Evolutionary conservation across 1,140 invertebrate genomes (phyloP), one percentile per base, ranked within the genome.

Genomic region (Atopsyche davidsoni): DNA sequence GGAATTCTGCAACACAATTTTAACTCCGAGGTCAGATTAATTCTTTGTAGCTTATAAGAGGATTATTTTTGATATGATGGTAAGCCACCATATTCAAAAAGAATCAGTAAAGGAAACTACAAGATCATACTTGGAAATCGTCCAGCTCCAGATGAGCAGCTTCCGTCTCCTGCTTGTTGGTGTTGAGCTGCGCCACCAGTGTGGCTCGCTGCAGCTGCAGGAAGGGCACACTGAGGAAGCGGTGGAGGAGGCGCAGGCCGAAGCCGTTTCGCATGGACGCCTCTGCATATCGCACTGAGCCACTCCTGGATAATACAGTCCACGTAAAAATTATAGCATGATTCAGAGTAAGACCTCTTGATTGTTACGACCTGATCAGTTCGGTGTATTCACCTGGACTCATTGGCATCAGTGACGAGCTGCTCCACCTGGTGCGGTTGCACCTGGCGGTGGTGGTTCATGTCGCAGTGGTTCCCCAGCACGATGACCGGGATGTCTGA

Each of bases 211-310:
- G 94, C 13, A 98, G 69, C 63, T 92, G 85, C 24, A 98, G 75
- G 64, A 96, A 98, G 47, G 95, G 95, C 55, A 98, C 74, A 75
- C 96, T 97, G 60, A 98, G 90, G 70, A 97, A 98, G 73, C 93
- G 94, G 71, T 98, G 92, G 23, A 98, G 71, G 50, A 94, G 79
- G 68, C 92, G 89, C 36, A 98, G 69, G 21, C 95, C 95, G 77
- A 96, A 97, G 7, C 92, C 92, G 76, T 96, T 97, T 62, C 91
- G 80, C 94, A 98, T 97, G 2, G 93, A 97, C 1, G 89, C 82
- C 66, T 96, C 92, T 2, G 90, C 85, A 65, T 93, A 96, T 40
- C 91, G 77, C 18, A 96, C 78, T 64, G 87, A 79, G 1, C 80
- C 83, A 48, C 70, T 68, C 48, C 79, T 79, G 55, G 40, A 65